Evolutionary conservation across 2,888 invertebrate species (phyloP).

Genomic region (Diarsia dahlii): DNA sequence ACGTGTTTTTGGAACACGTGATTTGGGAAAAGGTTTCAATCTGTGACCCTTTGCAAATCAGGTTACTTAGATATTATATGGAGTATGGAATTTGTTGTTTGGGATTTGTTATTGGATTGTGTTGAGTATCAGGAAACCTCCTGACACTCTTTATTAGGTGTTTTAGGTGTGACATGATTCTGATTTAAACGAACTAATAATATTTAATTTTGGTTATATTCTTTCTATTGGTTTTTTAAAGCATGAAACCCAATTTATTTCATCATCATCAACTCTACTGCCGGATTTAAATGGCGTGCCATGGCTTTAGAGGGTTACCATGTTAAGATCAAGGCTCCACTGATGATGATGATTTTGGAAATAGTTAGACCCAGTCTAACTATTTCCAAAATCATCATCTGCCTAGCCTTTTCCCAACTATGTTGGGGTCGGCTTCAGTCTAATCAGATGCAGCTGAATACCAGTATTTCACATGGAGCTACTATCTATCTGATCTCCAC

Average conservation of each 20-base stretch:
- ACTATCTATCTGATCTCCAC: too few relatives aligned
- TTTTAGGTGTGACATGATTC: not conserved
- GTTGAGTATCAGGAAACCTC: too few relatives aligned
- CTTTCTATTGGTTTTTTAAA: too few relatives aligned
- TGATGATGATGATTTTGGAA: too few relatives aligned
- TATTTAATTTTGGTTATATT: too few relatives aligned
- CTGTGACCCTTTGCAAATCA: slow-evolving; percentile 34
- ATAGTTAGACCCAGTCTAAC: not conserved
- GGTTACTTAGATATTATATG: slow-evolving; percentile 17
- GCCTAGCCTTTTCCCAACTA: too few relatives aligned
- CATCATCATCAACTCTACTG: not conserved
- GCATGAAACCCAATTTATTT: not conserved
- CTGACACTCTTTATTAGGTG: not conserved
- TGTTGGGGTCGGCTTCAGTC: too few relatives aligned
- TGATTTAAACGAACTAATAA: not conserved
- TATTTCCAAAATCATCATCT: not conserved
- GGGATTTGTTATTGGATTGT: not conserved
- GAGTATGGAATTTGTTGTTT: slow-evolving; percentile 18
- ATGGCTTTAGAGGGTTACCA: not conserved
- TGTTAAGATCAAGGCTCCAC: not conserved
- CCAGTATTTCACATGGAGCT: too few relatives aligned
- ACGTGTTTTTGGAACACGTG: slow-evolving; percentile 33
- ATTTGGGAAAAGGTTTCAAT: slow-evolving; percentile 45
- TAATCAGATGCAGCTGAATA: too few relatives aligned
- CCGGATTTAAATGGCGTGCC: not conserved